Percentiles rank a stretch among this genome's conserved stretches.
Evolutionary conservation across 53 echinoderm and acorn worm genomes (phyloP).

Genomic region (Apostichopus leukothele): DNA sequence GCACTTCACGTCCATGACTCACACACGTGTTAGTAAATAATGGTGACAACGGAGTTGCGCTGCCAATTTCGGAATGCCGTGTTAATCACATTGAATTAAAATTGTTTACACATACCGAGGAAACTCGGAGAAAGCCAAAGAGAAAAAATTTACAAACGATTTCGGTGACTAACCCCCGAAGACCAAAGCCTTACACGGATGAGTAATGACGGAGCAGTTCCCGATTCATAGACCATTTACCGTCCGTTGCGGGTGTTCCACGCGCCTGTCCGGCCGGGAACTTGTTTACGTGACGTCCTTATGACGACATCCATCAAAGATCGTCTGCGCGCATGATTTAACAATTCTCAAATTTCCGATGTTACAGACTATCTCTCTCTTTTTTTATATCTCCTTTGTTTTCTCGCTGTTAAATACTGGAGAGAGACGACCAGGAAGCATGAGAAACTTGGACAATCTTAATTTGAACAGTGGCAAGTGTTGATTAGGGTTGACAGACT

Average conservation of each 20-base stretch:
- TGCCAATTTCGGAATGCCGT: conserved; percentile 23
- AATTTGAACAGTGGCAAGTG: conserved; percentile 7
- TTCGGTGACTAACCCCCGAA: conserved; percentile 30
- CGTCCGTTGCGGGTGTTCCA: background rate
- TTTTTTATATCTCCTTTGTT: background rate
- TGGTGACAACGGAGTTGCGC: background rate
- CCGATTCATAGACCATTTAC: conserved; percentile 5
- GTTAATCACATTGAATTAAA: conserved; percentile 47
- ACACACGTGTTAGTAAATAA: conserved; percentile 43
- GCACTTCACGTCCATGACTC: conserved; percentile 40
- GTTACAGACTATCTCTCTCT: background rate
- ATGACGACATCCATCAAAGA: conserved; percentile 38
- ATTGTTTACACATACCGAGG: conserved; percentile 33
- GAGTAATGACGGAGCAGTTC: conserved; percentile 18
- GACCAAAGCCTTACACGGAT: conserved; percentile 27
- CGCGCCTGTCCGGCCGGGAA: background rate
- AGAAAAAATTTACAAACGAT: conserved; percentile 28
- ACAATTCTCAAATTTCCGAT: conserved; percentile 22
- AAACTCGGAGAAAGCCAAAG: background rate
- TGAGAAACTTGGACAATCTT: background rate
- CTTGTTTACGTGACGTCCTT: conserved; percentile 33
- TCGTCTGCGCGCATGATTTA: conserved; percentile 8
- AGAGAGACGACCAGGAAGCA: background rate
- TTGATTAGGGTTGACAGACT: background rate
- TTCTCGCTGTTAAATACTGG: background rate